Evolutionary conservation across 2,888 invertebrate species (phyloP).

Genomic region (Drosophila atripex): DNA sequence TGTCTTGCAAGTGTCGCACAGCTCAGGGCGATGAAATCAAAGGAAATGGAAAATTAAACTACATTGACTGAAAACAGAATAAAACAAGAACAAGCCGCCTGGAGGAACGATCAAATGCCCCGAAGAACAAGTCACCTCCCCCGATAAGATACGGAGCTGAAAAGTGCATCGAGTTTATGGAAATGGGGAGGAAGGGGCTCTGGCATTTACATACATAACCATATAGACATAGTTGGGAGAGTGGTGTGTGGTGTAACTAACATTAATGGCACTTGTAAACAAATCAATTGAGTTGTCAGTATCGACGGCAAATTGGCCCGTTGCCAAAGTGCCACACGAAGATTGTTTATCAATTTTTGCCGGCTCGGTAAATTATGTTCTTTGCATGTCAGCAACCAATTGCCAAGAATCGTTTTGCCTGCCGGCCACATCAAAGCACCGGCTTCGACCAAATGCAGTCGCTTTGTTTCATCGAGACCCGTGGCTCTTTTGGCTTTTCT

Average conservation of each 20-base stretch:
- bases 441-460: conserved; percentile 58
- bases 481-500: conserved; percentile 16
- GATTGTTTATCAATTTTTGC: conserved; percentile 65
- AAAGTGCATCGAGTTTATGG: conserved; percentile 41
- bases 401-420: conserved; percentile 56
- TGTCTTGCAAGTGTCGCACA: conserved; percentile 5
- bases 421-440: conserved; percentile 54
- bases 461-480: neutral
- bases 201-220: conserved; percentile 64
- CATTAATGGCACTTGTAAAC: conserved; percentile 76
- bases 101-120: conserved; percentile 57
- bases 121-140: conserved; percentile 20
- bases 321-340: conserved; percentile 44
- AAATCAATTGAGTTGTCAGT: conserved; percentile 67
- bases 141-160: conserved; percentile 25
- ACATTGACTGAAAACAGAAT: conserved; percentile 30
- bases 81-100: conserved; percentile 8
- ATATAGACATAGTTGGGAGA: conserved; percentile 17
- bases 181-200: conserved; percentile 10
- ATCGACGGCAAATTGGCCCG: conserved; percentile 65
- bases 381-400: conserved; percentile 82
- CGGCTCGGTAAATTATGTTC: conserved; percentile 73
- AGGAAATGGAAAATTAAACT: conserved; percentile 65
- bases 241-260: conserved; percentile 27
- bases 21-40: conserved; percentile 62